These are phyloP conservation scores for Tragopan temminckii DNA, from an alignment of 2,797 vertebrate species.

Conservation along the genomic window DNA sequence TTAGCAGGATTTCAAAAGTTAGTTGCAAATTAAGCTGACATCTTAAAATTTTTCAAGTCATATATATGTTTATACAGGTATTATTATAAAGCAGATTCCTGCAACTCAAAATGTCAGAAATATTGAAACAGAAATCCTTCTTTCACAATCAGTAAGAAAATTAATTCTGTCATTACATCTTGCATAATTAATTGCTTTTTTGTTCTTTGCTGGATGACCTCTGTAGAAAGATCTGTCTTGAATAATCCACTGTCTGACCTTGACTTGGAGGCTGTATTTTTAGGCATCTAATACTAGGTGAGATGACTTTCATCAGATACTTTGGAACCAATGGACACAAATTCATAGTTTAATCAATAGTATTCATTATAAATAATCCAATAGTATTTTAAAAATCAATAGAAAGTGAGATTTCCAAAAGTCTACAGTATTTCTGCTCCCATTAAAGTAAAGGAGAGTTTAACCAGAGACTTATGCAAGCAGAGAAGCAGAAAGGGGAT, in stretches of 20 bases:
- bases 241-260: not conserved
- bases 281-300: not conserved
- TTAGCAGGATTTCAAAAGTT: not conserved
- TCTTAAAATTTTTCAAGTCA: not conserved
- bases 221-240: not conserved
- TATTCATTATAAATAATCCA: not conserved
- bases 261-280: not conserved
- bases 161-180: not conserved
- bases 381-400: not conserved
- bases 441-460: not conserved
- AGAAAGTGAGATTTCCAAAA: slow-evolving; percentile 12
- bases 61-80: not conserved
- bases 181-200: not conserved
- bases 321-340: not conserved
- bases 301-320: not conserved
- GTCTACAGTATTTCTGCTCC: not conserved
- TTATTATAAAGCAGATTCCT: not conserved
- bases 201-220: not conserved
- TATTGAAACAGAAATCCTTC: not conserved
- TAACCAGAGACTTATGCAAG: not conserved
- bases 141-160: not conserved
- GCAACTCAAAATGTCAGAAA: not conserved
- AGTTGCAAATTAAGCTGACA: not conserved
- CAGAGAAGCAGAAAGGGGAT: not conserved
- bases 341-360: not conserved